Evolutionary conservation across 2,888 invertebrate genomes (phyloP).

Genomic region (Meghimatium bilineatum): DNA sequence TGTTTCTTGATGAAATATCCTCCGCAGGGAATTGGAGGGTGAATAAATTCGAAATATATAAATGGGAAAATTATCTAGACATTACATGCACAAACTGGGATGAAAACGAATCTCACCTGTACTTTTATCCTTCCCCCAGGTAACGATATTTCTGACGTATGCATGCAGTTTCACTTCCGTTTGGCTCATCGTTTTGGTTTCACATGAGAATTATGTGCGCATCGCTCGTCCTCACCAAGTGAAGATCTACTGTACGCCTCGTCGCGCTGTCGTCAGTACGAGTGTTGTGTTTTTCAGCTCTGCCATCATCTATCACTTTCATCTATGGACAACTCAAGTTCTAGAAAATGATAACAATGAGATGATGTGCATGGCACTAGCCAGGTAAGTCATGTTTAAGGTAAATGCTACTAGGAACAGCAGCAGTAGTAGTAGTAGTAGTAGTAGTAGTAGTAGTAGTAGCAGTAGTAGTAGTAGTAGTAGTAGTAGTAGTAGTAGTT

Average conservation of each 20-base stretch:
- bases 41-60: too few species aligned
- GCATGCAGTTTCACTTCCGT: constrained; percentile 52
- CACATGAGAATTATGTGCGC: constrained; percentile 53
- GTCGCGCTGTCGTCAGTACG: constrained; percentile 48
- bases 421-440: too few species aligned
- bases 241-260: constrained; percentile 52
- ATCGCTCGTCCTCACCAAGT: constrained; percentile 54
- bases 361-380: constrained; percentile 47
- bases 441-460: too few species aligned
- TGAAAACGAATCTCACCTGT: constrained; percentile 2
- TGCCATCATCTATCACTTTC: constrained; percentile 54
- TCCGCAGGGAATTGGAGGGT: too few species aligned
- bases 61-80: too few species aligned
- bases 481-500: too few species aligned
- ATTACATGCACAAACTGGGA: too few species aligned
- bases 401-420: too few species aligned
- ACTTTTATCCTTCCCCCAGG: constrained; percentile 24
- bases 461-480: too few species aligned
- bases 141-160: constrained; percentile 51
- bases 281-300: constrained; percentile 49
- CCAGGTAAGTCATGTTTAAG: constrained; percentile 25
- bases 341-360: constrained; percentile 44
- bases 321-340: constrained; percentile 57
- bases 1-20: too few species aligned
- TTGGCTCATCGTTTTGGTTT: constrained; percentile 53